Evolutionary conservation across 1,140 invertebrate genomes (phyloP).

Genomic region (Elymnias hypermnestra): DNA sequence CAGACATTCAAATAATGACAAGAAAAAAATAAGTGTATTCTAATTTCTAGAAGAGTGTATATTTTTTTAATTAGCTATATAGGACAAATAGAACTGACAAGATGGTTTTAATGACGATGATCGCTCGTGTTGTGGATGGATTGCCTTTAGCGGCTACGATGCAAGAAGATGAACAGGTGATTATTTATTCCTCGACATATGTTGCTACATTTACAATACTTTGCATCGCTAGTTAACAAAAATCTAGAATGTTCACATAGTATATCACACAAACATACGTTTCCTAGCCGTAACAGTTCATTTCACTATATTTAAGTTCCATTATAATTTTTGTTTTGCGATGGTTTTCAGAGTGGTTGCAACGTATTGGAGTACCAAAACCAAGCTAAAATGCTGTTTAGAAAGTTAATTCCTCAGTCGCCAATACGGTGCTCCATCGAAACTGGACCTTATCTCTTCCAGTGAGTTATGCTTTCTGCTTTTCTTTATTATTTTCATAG

Average conservation of each 20-base stretch:
- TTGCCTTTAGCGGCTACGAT: constrained; percentile 97
- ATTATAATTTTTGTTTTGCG: constrained; percentile 55
- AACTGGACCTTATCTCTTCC: constrained; percentile 97
- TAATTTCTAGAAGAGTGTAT: constrained; percentile 21
- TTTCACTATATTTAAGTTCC: constrained; percentile 3
- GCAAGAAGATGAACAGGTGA: constrained; percentile 98
- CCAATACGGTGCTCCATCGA: constrained; percentile 96
- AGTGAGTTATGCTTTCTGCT: constrained; percentile 85
- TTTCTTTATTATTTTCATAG: constrained; percentile 24
- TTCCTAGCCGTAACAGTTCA: no score
- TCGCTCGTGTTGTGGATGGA: constrained; percentile 95
- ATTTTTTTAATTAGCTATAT: constrained; percentile 20
- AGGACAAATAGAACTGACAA: constrained; percentile 55
- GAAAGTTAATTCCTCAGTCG: constrained; percentile 92
- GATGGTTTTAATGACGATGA: constrained; percentile 98
- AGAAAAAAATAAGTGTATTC: constrained; percentile 45
- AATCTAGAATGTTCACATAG: background rate
- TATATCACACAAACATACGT: background rate
- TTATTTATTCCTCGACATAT: constrained; percentile 5
- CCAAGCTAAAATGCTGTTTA: constrained; percentile 99
- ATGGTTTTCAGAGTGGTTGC: constrained; percentile 87
- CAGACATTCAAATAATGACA: constrained; percentile 53
- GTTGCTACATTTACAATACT: background rate
- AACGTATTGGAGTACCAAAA: constrained; percentile 98
- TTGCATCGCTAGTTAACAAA: background rate